Evolutionary conservation across 1,140 invertebrate species (phyloP), one percentile per base, ranked within the genome.

Genomic region (Steinernema khuongi): DNA sequence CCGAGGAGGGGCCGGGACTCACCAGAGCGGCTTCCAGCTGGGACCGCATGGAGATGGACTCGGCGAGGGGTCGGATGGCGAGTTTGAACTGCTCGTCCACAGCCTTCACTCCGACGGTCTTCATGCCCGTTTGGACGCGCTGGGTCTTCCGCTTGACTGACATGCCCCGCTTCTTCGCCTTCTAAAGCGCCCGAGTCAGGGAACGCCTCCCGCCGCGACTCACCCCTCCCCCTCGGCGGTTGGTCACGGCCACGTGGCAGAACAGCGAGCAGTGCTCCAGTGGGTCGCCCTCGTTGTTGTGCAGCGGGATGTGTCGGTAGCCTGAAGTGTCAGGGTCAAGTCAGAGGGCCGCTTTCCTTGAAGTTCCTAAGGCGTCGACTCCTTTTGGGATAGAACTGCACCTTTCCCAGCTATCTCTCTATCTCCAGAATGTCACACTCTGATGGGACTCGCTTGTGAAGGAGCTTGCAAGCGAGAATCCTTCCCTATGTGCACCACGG

Each of bases 211-310:
- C 43, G 33, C 30, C 26, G 14, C 29, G 60, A 86, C 87, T 84
- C 80, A 88, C 87, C 80, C 88, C 89, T 70, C 88, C 89, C 18
- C 88, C 88, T 77, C 86, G 80, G 80, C 88, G 88, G 79, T 89
- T 89, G 31, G 89, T 89, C 44, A 90, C 88, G 17, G 88, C 88
- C 32, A 90, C 84, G 81, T 90, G 90, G 29, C 90, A 88, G 84
- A 90, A 90, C 11, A 90, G 81, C 28, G 88, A 88, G 67, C 88
- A 87, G 77, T 89, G 88, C 33, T 88, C 86, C 73, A 90, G 82
- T 1, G 86, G 83, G 70, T 90, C 88, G 11, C 90, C 90, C 73
- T 88, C 88, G 77, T 88, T 88, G 33, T 88, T 89, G 41, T 88
- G 77, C 41, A 90, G 83, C 36, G 86, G 83, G 29, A 90, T 86